Evolutionary conservation across 2,888 invertebrate genomes (phyloP).

Genomic region (Rambutsinella grinnellia): DNA sequence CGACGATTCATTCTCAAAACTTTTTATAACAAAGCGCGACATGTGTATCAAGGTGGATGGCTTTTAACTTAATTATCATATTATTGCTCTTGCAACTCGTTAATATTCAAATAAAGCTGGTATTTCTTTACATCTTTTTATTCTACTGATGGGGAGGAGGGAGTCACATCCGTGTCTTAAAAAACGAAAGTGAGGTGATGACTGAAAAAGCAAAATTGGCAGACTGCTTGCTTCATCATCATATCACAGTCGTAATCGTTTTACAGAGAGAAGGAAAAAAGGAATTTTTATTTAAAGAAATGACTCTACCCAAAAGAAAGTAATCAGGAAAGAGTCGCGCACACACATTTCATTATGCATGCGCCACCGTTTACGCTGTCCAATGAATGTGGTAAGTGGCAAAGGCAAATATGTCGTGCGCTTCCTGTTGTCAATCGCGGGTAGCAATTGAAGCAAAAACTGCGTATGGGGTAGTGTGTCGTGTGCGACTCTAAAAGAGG

Average conservation of each 20-base stretch:
- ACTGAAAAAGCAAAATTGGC: too few relatives aligned
- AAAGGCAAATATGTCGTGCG: neutral
- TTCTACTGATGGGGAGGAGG: neutral
- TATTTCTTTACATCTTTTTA: too few relatives aligned
- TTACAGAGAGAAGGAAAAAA: too few relatives aligned
- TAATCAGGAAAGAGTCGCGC: too few relatives aligned
- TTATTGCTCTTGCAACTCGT: neutral
- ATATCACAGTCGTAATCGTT: too few relatives aligned
- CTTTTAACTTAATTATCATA: neutral
- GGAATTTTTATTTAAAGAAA: too few relatives aligned
- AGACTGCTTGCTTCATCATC: too few relatives aligned
- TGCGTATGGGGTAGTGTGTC: neutral
- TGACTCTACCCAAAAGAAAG: too few relatives aligned
- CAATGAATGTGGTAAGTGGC: neutral
- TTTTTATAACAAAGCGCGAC: neutral
- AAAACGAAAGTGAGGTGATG: slow-evolving; percentile 3
- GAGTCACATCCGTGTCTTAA: neutral
- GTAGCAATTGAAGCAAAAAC: neutral
- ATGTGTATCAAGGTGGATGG: neutral
- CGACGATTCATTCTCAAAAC: neutral
- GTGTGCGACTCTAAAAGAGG: slow-evolving; percentile 2
- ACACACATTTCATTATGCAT: too few relatives aligned
- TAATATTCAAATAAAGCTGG: neutral
- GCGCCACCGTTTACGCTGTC: too few relatives aligned
- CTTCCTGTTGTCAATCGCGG: neutral